A percentile compares a stretch with the other conserved stretches of the same genome.
Evolutionary conservation across 2,113 vertebrate genomes (phyloP).

Genomic region (Ciconia stormi): DNA sequence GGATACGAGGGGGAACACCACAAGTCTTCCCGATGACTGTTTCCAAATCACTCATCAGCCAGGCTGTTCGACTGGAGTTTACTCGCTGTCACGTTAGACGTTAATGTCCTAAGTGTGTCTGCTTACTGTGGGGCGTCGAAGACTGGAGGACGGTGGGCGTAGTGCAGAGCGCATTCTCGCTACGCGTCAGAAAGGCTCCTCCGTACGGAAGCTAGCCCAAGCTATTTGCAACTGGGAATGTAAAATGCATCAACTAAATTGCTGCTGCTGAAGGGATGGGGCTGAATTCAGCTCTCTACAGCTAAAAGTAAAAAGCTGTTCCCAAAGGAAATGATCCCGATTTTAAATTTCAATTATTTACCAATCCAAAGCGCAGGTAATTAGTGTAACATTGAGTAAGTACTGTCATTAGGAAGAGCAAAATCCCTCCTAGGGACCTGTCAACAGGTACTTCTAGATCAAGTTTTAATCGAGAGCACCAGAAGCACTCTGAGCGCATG

Average conservation of each 20-base stretch:
- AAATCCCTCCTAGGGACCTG: neutral
- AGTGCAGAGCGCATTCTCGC: fast-evolving
- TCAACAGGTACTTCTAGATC: too few species aligned
- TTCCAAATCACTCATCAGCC: neutral
- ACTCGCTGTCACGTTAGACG: neutral
- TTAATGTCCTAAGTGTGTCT: neutral
- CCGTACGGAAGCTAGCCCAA: neutral
- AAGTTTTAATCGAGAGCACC: neutral
- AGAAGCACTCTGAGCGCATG: neutral
- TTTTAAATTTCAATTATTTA: neutral
- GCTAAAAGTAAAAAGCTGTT: neutral
- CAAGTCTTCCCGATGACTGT: neutral
- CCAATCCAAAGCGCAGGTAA: neutral
- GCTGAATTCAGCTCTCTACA: neutral
- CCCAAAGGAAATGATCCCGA: neutral
- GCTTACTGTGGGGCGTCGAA: neutral
- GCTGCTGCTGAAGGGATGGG: neutral
- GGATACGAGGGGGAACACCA: too few species aligned
- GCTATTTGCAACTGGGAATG: too few species aligned
- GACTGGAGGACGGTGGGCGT: too few species aligned
- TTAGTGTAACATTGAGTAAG: neutral
- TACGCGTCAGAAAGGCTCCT: too few species aligned
- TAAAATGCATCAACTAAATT: neutral
- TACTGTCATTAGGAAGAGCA: neutral
- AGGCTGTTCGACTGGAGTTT: neutral